Percentiles rank a stretch among this genome's conserved stretches.
Evolutionary conservation across 1,140 invertebrate species (phyloP).

Genomic region (Magallana angulata): DNA sequence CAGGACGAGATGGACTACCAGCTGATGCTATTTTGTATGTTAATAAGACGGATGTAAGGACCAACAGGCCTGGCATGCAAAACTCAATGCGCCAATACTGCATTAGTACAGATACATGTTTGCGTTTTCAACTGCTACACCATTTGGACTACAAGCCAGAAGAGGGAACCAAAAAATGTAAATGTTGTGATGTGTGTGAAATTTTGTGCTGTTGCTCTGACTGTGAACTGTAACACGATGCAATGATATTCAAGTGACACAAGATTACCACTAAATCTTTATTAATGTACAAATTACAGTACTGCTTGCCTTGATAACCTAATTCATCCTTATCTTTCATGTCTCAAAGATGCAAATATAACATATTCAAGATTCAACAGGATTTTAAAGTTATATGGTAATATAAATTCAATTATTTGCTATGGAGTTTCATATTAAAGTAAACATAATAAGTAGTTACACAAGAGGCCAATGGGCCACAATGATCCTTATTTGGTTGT

Average conservation of each 20-base stretch:
- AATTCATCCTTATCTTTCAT: background rate
- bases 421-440: background rate
- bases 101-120: background rate
- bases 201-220: constrained; percentile 5
- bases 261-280: background rate
- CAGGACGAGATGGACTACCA: constrained; percentile 55
- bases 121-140: constrained; percentile 2
- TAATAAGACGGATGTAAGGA: constrained; percentile 59
- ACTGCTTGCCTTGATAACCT: background rate
- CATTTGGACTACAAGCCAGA: background rate
- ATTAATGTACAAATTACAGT: background rate
- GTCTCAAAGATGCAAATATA: background rate
- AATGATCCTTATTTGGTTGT: constrained; percentile 4
- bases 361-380: background rate
- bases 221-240: background rate
- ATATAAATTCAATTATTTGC: background rate
- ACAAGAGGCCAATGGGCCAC: background rate
- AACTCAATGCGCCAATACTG: constrained; percentile 35
- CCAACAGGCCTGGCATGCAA: constrained; percentile 44
- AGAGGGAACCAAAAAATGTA: constrained; percentile 8
- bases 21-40: constrained; percentile 56
- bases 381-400: background rate
- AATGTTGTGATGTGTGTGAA: constrained; percentile 1
- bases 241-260: background rate
- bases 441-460: background rate